These are phyloP conservation scores for Cephus runcator DNA, from an alignment of 2,888 invertebrate genomes.

Conservation along the genomic window DNA sequence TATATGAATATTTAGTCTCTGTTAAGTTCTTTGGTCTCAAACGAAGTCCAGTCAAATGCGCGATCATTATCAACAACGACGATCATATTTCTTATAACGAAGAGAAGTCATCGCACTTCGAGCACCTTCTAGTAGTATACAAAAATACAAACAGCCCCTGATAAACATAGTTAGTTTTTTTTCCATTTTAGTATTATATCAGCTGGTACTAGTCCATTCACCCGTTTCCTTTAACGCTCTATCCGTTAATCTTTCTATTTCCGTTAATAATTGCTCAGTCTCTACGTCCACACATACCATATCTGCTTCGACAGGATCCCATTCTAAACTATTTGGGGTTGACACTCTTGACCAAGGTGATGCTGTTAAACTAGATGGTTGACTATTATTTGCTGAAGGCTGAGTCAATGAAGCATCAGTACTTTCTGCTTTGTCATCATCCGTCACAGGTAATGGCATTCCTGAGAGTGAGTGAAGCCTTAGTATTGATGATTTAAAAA, in stretches of 20 bases:
- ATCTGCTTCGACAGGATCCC: constrained; percentile 73
- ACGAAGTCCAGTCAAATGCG: no score
- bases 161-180: constrained; percentile 2
- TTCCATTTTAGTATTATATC: constrained; percentile 41
- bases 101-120: no score
- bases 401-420: constrained; percentile 43
- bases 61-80: no score
- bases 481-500: not conserved
- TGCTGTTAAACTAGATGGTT: constrained; percentile 57
- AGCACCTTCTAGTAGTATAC: constrained; percentile 38
- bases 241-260: constrained; percentile 75
- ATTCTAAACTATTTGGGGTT: constrained; percentile 76
- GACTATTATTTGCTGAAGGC: constrained; percentile 49
- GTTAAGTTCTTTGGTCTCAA: no score
- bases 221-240: constrained; percentile 76
- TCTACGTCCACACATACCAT: constrained; percentile 72
- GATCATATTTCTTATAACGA: no score
- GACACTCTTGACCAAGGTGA: constrained; percentile 71
- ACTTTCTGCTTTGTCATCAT: constrained; percentile 35
- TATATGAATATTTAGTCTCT: no score
- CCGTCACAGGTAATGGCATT: constrained; percentile 39
- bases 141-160: constrained; percentile 55
- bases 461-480: constrained; percentile 31
- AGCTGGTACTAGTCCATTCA: constrained; percentile 60
- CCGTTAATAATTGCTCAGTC: constrained; percentile 73